Percentiles rank a stretch among this genome's conserved stretches.
These are phyloP conservation scores for Agrochola lota DNA, from an alignment of 2,888 invertebrate genomes.

Conservation along the genomic window DNA sequence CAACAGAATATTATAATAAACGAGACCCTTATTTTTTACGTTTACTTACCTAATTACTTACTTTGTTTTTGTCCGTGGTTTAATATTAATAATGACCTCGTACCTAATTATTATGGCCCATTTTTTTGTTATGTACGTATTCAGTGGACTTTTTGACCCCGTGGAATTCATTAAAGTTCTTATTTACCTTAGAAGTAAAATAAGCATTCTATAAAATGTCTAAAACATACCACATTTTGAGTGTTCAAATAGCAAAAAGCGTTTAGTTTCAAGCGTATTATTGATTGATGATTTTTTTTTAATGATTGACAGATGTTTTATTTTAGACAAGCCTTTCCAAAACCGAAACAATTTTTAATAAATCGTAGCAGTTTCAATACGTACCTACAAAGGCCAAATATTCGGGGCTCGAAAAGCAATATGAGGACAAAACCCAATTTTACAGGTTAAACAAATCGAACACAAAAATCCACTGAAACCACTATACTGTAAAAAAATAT, in stretches of 20 bases:
- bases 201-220: neutral
- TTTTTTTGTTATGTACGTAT: neutral
- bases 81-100: neutral
- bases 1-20: conserved; percentile 8
- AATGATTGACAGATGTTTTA: no score
- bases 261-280: neutral
- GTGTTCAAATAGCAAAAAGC: neutral
- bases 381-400: neutral
- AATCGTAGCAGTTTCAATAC: neutral
- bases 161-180: neutral
- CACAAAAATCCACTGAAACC: neutral
- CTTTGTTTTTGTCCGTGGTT: neutral
- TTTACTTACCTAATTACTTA: conserved; percentile 6
- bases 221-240: no score
- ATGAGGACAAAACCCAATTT: neutral
- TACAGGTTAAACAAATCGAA: neutral
- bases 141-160: neutral
- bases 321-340: neutral
- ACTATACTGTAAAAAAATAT: neutral
- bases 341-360: neutral
- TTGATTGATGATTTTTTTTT: no score
- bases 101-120: neutral
- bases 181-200: neutral
- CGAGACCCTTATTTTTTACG: neutral
- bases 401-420: neutral